These are phyloP conservation scores for Drosophila lowei DNA, from an alignment of 1,140 invertebrate species.

Conservation along the genomic window DNA sequence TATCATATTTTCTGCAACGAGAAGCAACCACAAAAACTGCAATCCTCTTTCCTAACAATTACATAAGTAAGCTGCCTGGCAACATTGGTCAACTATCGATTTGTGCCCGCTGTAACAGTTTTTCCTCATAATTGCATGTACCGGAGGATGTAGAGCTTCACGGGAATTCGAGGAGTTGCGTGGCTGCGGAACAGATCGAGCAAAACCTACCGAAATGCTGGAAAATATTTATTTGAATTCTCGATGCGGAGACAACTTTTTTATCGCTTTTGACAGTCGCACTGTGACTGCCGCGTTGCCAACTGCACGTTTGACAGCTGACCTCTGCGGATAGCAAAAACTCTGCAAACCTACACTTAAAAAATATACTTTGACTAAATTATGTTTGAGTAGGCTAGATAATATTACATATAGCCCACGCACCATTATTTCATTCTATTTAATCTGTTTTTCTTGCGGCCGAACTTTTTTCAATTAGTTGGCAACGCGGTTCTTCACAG, in stretches of 20 bases:
- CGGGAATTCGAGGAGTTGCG: too few relatives aligned
- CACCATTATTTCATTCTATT: background rate
- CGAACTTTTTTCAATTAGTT: background rate
- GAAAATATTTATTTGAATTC: slow-evolving; percentile 74
- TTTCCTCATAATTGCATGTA: too few relatives aligned
- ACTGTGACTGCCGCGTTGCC: slow-evolving; percentile 65
- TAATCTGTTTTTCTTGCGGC: background rate
- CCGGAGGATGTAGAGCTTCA: too few relatives aligned
- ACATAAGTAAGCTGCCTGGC: slow-evolving; percentile 66
- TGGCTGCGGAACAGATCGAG: background rate
- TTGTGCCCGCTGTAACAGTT: background rate
- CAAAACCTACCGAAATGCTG: slow-evolving; percentile 68
- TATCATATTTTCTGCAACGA: slow-evolving; percentile 80
- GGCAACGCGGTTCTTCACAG: too few relatives aligned
- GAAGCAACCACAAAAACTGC: slow-evolving; percentile 37
- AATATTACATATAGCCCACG: too few relatives aligned
- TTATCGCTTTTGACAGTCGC: slow-evolving; percentile 69
- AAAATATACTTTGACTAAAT: too few relatives aligned
- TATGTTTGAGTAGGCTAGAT: too few relatives aligned
- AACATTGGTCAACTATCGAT: slow-evolving; percentile 39
- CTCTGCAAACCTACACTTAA: background rate
- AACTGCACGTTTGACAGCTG: slow-evolving; percentile 53
- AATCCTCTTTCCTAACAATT: slow-evolving; percentile 52
- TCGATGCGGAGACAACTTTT: slow-evolving; percentile 77
- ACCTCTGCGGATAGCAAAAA: background rate